Evolutionary conservation across 2,797 vertebrate species (phyloP).

Genomic region (Poecilia picta): DNA sequence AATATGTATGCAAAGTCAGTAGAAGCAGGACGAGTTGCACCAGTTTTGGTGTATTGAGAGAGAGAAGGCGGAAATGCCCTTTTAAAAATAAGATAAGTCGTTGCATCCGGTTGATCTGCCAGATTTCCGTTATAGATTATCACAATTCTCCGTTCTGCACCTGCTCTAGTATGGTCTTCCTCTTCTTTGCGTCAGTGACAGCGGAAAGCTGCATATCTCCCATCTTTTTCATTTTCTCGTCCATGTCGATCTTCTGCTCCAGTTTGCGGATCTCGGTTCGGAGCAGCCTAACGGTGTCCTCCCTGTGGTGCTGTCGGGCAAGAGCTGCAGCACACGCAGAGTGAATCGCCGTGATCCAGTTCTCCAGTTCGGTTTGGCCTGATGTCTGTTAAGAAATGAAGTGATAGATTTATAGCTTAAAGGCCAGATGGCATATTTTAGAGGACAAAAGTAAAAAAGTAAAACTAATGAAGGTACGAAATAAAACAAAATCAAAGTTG

Average conservation of each 20-base stretch:
- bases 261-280: constrained; percentile 90
- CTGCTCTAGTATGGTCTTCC: constrained; percentile 95
- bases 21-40: background rate
- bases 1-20: background rate
- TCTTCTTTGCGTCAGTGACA: constrained; percentile 90
- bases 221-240: constrained; percentile 99
- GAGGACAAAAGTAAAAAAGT: background rate
- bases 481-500: background rate
- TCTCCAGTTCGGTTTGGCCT: constrained; percentile 93
- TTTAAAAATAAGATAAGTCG: background rate
- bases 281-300: constrained; percentile 89
- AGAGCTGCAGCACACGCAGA: constrained; percentile 90
- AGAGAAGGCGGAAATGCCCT: background rate
- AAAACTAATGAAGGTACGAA: background rate
- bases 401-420: background rate
- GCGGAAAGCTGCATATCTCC: constrained; percentile 97
- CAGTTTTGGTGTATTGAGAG: background rate
- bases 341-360: constrained; percentile 95
- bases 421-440: background rate
- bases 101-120: background rate
- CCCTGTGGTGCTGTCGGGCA: constrained; percentile 90
- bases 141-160: constrained; percentile 61
- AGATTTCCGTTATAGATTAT: background rate
- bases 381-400: constrained; percentile 81
- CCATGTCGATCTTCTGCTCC: constrained; percentile 99